phyloP scores from a whole-genome alignment of 92 coral and sea anemone genomes.

The Chrysogorgia sp. region DNA sequence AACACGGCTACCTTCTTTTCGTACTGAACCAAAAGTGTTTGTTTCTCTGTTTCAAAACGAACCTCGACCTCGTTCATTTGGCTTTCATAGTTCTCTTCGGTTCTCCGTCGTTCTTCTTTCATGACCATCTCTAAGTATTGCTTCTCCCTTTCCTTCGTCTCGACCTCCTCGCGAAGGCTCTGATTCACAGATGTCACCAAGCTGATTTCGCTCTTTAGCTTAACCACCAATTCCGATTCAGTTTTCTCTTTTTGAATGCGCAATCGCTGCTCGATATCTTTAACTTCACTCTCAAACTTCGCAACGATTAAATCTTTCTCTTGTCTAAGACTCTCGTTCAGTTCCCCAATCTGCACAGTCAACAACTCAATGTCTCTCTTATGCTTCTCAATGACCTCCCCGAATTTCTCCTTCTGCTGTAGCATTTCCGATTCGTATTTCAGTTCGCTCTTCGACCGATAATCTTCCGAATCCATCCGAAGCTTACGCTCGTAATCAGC shows the following conservation, averaged over 20 bases:
- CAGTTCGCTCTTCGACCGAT: slow-evolving; percentile 67
- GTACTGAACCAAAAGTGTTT: slow-evolving; percentile 63
- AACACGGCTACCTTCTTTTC: slow-evolving; percentile 77
- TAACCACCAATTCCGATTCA: slow-evolving; percentile 81
- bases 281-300: slow-evolving; percentile 85
- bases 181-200: slow-evolving; percentile 70
- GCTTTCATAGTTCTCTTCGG: slow-evolving; percentile 81
- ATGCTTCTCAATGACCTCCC: slow-evolving; percentile 73
- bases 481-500: slow-evolving; percentile 81
- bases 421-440: slow-evolving; percentile 69
- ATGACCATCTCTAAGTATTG: slow-evolving; percentile 72
- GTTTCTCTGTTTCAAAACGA: slow-evolving; percentile 74
- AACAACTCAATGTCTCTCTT: slow-evolving; percentile 82
- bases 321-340: slow-evolving; percentile 82
- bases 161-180: slow-evolving; percentile 84
- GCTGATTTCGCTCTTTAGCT: slow-evolving; percentile 86
- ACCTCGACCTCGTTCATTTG: slow-evolving; percentile 83
- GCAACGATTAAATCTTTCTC: slow-evolving; percentile 87
- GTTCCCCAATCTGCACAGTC: slow-evolving; percentile 81
- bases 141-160: slow-evolving; percentile 78
- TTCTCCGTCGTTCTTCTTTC: slow-evolving; percentile 80
- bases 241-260: slow-evolving; percentile 76
- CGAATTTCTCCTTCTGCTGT: slow-evolving; percentile 79
- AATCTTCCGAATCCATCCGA: slow-evolving; percentile 68
- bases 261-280: slow-evolving; percentile 87